Base-by-base conservation (phyloP, 2,113 vertebrate species). In the Carassius carassius region DNA sequence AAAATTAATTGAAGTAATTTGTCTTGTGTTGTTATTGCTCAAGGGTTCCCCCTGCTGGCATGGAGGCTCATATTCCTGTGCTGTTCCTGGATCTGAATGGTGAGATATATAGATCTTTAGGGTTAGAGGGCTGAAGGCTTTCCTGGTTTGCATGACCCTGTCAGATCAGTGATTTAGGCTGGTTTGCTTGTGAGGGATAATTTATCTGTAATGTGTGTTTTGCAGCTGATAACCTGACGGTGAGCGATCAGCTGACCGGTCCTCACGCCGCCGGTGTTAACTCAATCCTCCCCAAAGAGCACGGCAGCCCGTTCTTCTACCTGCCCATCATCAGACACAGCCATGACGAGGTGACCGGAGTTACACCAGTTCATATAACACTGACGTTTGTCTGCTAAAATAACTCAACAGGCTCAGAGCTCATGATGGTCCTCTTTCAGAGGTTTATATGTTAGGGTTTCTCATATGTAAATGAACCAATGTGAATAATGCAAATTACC, bases 221-320 rank as follows among this genome's bases (percentile, higher is more conserved):
- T 86, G 21, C 92, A 99, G 98, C 97, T 51, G 98, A 99, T 94
- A 96, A 97, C 92, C 96, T 99, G 91, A 97, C 96, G 87, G 95
- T 96, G 88, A 98, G 94, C 44, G 97, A 98, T 89, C 97, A 97
- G 90, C 95, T 99, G 56, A 94, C 93, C 1, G 97, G 97, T 73
- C 96, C 96, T 41, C 96, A 97, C 16, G 95, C 96, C 0, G 97
- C 98, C 0, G 98, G 98, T 0, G 94, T 98, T 88, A 99, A 99
- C 94, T 99, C 98, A 63, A 99, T 99, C 89, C 95, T 99, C 81
- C 98, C 98, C 80, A 99, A 99, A 93, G 98, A 99, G 90, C 98
- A 98, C 0, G 98, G 98, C 89, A 98, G 97, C 89, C 96, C 96
- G 75, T 99, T 99, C 91, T 99, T 98, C 94, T 99, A 98, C 92